Evolutionary conservation across 2,113 vertebrate species (phyloP).

Genomic region (Pandion haliaetus): DNA sequence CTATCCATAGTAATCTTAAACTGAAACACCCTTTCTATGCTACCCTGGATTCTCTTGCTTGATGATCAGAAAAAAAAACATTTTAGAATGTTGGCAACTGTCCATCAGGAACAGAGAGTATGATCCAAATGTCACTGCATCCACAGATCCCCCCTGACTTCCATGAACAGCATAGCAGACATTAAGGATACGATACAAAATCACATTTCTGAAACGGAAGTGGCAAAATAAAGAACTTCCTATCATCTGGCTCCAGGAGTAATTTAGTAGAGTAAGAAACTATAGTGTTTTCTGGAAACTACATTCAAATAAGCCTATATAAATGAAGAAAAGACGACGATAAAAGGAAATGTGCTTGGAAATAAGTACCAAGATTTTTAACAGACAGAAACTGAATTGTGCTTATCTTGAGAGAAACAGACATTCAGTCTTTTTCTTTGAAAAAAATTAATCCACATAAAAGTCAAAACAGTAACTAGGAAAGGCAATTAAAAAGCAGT

Average conservation of each 20-base stretch:
- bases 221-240: not conserved
- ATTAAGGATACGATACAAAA: not conserved
- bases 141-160: not conserved
- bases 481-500: not conserved
- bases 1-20: not conserved
- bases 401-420: not conserved
- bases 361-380: not conserved
- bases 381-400: not conserved
- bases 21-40: not conserved
- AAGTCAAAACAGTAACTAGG: not conserved
- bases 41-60: not conserved
- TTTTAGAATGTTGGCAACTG: not conserved
- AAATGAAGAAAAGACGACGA: not conserved
- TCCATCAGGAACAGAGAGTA: not conserved
- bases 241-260: not conserved
- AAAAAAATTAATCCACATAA: not conserved
- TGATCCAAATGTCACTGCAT: not conserved
- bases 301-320: not conserved
- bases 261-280: not conserved
- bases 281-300: not conserved
- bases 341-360: not conserved
- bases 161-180: not conserved
- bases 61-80: not conserved
- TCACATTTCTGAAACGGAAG: not conserved
- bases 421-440: not conserved